phyloP scores from a whole-genome alignment of 2,113 vertebrate genomes.

The Gyps fulvus region DNA sequence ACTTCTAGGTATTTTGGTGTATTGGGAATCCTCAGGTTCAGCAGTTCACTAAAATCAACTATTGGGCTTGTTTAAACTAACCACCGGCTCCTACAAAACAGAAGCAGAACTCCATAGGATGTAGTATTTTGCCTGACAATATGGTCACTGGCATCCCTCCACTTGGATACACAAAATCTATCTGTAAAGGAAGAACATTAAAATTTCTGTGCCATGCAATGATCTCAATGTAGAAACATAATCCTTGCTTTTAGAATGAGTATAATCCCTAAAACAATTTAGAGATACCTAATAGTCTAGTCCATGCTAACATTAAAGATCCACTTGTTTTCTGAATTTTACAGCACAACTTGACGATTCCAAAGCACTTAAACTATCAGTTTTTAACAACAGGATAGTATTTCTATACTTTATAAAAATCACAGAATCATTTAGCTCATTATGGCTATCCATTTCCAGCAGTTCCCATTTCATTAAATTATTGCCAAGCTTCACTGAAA shows the following conservation, averaged over 20 bases:
- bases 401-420: neutral
- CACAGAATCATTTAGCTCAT: neutral
- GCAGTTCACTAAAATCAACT: neutral
- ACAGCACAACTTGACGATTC: neutral
- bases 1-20: neutral
- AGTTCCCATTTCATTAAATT: neutral
- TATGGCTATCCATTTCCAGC: neutral
- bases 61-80: neutral
- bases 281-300: neutral
- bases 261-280: neutral
- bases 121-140: neutral
- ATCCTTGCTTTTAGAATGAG: neutral
- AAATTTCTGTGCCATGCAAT: neutral
- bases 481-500: neutral
- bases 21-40: neutral
- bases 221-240: neutral
- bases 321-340: neutral
- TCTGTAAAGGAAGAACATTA: neutral
- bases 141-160: rapidly evolving
- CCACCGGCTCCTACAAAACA: neutral
- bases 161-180: neutral
- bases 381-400: neutral
- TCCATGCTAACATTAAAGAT: neutral
- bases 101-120: neutral
- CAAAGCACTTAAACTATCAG: slow-evolving; percentile 2